Evolutionary conservation across 2,797 vertebrate species (phyloP).

Genomic region (Aplochiton taeniatus): DNA sequence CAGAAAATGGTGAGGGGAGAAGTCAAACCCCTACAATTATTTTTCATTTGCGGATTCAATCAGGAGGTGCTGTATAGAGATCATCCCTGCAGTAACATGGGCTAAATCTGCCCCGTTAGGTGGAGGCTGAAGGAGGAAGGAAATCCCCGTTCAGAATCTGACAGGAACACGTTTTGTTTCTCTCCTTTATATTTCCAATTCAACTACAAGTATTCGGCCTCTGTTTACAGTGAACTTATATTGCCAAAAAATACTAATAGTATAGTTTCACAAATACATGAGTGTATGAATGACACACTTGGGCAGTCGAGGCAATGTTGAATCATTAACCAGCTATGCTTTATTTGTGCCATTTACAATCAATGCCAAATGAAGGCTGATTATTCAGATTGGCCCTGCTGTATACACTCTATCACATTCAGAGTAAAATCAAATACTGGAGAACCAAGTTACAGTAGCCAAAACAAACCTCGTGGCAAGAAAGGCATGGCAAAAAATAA

Average conservation of each 20-base stretch:
- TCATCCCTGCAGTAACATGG: slow-evolving; percentile 6
- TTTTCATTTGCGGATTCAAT: neutral
- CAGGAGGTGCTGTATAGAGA: neutral
- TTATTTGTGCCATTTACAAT: too few relatives aligned
- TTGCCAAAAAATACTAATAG: too few relatives aligned
- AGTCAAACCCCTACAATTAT: neutral
- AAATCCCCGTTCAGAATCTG: neutral
- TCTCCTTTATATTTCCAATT: neutral
- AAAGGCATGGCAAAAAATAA: neutral
- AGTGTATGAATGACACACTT: too few relatives aligned
- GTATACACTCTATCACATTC: too few relatives aligned
- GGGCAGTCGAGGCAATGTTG: too few relatives aligned
- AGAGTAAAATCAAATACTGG: too few relatives aligned
- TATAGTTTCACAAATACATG: too few relatives aligned
- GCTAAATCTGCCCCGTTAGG: neutral
- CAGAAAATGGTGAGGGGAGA: neutral
- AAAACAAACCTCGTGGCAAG: neutral
- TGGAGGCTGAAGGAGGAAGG: neutral
- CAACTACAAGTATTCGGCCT: too few relatives aligned
- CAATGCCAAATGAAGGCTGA: too few relatives aligned
- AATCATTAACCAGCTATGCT: too few relatives aligned
- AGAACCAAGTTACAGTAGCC: neutral
- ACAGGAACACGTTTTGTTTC: neutral
- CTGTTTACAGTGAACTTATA: too few relatives aligned
- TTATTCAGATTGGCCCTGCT: too few relatives aligned